These are phyloP conservation scores for Trissolcus brochymenae DNA, from an alignment of 2,888 invertebrate genomes.

Conservation along the genomic window DNA sequence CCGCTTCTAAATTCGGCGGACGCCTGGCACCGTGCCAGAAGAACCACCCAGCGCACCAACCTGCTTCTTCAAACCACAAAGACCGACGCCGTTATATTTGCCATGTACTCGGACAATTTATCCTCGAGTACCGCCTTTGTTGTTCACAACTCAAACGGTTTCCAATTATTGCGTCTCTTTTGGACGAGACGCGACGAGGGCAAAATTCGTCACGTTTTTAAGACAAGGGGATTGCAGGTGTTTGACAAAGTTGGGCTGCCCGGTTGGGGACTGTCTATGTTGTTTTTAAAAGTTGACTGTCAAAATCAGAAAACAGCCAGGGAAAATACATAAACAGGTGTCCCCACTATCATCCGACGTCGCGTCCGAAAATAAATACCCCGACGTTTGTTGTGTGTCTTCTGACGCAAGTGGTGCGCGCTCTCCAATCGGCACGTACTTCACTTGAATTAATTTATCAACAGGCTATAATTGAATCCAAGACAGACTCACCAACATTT, in stretches of 20 bases:
- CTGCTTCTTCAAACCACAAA: conserved; percentile 68
- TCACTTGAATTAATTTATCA: conserved; percentile 40
- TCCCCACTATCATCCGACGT: conserved; percentile 68
- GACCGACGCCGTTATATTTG: conserved; percentile 57
- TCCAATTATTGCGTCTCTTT: neutral
- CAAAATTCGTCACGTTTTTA: too few relatives aligned
- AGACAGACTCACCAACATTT: neutral
- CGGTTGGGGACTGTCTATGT: too few relatives aligned
- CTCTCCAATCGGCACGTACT: conserved; percentile 51
- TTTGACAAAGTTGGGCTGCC: too few relatives aligned
- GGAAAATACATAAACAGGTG: conserved; percentile 69
- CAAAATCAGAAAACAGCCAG: neutral
- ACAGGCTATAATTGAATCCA: conserved; percentile 1
- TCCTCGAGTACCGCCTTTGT: too few relatives aligned
- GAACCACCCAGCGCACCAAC: conserved; percentile 76
- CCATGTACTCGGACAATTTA: conserved; percentile 23
- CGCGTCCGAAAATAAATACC: conserved; percentile 67
- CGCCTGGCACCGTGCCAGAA: conserved; percentile 72
- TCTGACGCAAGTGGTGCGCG: conserved; percentile 59
- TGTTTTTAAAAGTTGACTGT: too few relatives aligned
- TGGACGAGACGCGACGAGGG: too few relatives aligned
- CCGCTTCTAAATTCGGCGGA: conserved; percentile 75
- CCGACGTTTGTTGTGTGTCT: conserved; percentile 61
- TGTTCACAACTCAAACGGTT: neutral
- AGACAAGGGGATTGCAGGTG: too few relatives aligned